These are phyloP conservation scores for Kryptopterus vitreolus DNA, from an alignment of 2,797 vertebrate genomes.

Conservation along the genomic window DNA sequence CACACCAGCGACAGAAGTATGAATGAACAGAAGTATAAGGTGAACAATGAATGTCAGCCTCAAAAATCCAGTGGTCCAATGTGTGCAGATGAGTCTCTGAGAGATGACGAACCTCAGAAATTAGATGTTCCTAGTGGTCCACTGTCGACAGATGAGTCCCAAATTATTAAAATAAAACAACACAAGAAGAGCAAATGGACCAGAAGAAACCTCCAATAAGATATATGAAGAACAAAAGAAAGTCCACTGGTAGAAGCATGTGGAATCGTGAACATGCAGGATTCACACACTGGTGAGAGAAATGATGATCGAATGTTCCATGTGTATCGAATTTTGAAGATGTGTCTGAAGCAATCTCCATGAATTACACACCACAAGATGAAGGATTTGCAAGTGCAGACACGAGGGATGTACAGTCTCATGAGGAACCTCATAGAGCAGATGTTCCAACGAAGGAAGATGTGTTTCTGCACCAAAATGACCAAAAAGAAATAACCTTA, in stretches of 20 bases:
- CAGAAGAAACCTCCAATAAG: no score
- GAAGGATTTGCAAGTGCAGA: neutral
- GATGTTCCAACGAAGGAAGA: no score
- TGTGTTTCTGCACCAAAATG: no score
- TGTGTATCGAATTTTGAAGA: neutral
- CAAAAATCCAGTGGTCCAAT: neutral
- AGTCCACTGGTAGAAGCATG: no score
- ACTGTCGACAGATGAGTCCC: neutral
- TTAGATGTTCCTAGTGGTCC: neutral
- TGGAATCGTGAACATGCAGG: no score
- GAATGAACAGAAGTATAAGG: no score
- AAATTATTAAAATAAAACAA: neutral
- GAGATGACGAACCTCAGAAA: neutral
- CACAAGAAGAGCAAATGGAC: no score
- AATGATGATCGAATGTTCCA: neutral
- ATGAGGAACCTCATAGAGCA: no score
- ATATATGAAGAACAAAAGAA: no score
- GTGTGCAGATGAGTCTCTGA: neutral
- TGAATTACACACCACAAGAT: neutral
- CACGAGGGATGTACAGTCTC: neutral
- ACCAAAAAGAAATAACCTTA: no score
- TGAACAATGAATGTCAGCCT: no score
- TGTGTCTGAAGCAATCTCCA: neutral
- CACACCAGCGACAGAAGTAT: neutral
- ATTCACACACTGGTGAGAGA: neutral